These are phyloP conservation scores for Crenichthys baileyi DNA, from an alignment of 2,797 vertebrate species.

Conservation along the genomic window DNA sequence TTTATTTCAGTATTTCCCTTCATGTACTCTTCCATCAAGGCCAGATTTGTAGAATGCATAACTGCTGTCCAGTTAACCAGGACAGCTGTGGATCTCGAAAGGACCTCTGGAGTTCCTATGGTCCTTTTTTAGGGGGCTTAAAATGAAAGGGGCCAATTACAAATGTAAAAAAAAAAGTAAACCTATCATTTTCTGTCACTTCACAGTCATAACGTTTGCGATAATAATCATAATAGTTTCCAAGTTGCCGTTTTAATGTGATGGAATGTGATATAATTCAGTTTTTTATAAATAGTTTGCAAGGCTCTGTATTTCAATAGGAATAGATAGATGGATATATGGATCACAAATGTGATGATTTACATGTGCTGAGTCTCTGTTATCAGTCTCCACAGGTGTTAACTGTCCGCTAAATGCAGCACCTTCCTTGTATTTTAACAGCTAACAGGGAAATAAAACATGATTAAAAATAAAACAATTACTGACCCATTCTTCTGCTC, in stretches of 20 bases:
- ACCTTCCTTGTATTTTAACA: background rate
- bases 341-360: background rate
- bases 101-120: too few relatives aligned
- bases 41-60: too few relatives aligned
- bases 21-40: too few relatives aligned
- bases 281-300: background rate
- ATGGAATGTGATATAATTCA: background rate
- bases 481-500: constrained; percentile 29
- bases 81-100: too few relatives aligned
- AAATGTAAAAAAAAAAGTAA: background rate
- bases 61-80: too few relatives aligned
- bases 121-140: too few relatives aligned
- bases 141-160: background rate
- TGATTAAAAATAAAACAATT: background rate
- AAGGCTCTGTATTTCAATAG: background rate
- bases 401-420: background rate
- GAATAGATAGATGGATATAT: background rate
- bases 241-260: background rate
- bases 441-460: background rate
- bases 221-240: too few relatives aligned
- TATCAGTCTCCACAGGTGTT: background rate
- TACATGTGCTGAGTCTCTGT: background rate
- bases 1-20: too few relatives aligned
- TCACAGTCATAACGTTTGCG: background rate
- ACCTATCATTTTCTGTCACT: background rate